Evolutionary conservation across 2,888 invertebrate genomes (phyloP), one percentile per base, ranked within the genome.

Genomic region (Cheilosia pagana): DNA sequence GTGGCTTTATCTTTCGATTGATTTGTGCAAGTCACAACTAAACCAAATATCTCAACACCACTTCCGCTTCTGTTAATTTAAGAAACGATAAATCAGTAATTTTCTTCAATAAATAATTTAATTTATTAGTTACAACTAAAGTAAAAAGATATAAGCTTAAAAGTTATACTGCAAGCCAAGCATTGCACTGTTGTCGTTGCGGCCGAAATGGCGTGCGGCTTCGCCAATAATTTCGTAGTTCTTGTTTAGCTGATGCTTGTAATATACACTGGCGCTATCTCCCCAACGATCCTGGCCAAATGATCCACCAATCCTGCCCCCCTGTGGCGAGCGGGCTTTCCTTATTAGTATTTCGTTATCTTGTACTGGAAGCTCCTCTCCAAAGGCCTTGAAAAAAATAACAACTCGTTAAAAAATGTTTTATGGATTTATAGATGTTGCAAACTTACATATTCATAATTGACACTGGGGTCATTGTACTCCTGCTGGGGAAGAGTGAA

Each of bases 301-400:
- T 28, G 39, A 8, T 8, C 55, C 31, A 12, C 35, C 14, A 39
- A 35, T 23, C 8, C n/a, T 19, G 16, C 35, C 35, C 25, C 35
- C 35, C 25, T 71, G 70, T 25, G 70, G 70, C 16, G 70, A 71
- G 8, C 70, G 70, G 8, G 35, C 16, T 12, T 25, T 48, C 16
- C 59, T 48, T 16, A 39, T 21, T 1, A 43, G 55, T 12, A 45
- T 7, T 14, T 2, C 21, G 1, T n/a, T 41, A 25, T 55, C 31
- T 8, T 28, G 19, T 0, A 43, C 1, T 12, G 39, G 25, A 4
- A 12, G 8, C 12, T 21, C 41, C 2, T 25, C 41, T n/a, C 12
- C 41, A 0, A 43, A 23, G 0, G 12, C 43, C 67, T 68, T 7
- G 8, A 28, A 50, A 23, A 16, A 31, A n/a, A n/a, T n/a, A 35